Base-by-base conservation (phyloP, 2,797 vertebrate species). In the Nannoperca australis region DNA sequence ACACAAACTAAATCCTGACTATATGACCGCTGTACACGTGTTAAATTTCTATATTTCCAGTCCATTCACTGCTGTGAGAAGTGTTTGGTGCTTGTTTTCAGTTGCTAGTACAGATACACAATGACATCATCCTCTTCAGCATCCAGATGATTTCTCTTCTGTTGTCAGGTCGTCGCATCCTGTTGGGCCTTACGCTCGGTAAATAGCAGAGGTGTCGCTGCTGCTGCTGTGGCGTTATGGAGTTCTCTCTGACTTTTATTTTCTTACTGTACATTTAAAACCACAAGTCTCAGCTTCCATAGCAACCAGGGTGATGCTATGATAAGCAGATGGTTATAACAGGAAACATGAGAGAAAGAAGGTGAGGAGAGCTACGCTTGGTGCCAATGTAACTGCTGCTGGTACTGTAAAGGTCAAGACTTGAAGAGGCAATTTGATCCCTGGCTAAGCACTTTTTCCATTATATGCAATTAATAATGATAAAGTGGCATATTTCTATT, bases 111-210 rank as follows among this genome's bases (percentile, higher is more conserved):
- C 81, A 78, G 50, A 86, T 13, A 63, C 38, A 64, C 67, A 70
- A 73, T 83, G 79, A 85, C 88, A 78, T 89, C 79, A 79, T 83
- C 71, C 56, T 12, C 3, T 62, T 54, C 58, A 84, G 49, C 10
- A 4, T 62, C 58, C 58, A 84, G 49, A 74, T 71, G 40, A 64
- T 70, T 67, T 67, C 56, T 76, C 47, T 27, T 38, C 44, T 64
- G 77, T 58, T 58, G 59, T 81, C 63, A 70, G 63, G 54, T 72
- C 20, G 20, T 58, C 9, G 22, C 60, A 62, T 84, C 70, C 76
- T 63, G 69, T 73, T 44, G 55, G 69, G 71, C 50, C 64, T 73
- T 30, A 1, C 3, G 2, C 60, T 76, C 3, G 1, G 45, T 27
- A 74, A 67, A 56, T n/a, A 71, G 36, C 69, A 70, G 36, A 53